A percentile compares a stretch with the other conserved stretches of the same genome.
These are phyloP conservation scores for Anoplius nigerrimus DNA, from an alignment of 2,888 invertebrate genomes.

Conservation along the genomic window DNA sequence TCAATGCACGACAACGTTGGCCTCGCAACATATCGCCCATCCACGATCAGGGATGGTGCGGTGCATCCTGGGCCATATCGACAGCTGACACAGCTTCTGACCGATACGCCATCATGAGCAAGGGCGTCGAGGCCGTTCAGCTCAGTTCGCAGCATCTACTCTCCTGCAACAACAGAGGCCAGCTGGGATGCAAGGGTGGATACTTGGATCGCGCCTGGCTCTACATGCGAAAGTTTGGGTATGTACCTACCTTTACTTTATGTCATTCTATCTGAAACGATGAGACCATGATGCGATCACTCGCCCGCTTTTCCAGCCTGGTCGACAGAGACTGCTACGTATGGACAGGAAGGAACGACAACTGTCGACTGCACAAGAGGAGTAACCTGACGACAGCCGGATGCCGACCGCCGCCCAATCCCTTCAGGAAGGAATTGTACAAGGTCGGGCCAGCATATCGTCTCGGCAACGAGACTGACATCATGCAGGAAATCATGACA, in stretches of 20 bases:
- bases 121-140: slow-evolving; percentile 83
- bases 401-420: slow-evolving; percentile 76
- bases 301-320: slow-evolving; percentile 81
- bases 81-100: slow-evolving; percentile 89
- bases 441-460: slow-evolving; percentile 87
- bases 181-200: slow-evolving; percentile 91
- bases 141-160: slow-evolving; percentile 91
- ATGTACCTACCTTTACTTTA: slow-evolving; percentile 40
- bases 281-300: not conserved
- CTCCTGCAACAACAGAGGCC: slow-evolving; percentile 87
- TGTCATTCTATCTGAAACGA: too few species aligned
- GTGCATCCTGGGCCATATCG: slow-evolving; percentile 95
- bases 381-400: slow-evolving; percentile 77
- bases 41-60: slow-evolving; percentile 87
- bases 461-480: slow-evolving; percentile 85
- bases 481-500: slow-evolving; percentile 92
- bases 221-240: slow-evolving; percentile 88
- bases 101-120: slow-evolving; percentile 89
- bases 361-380: slow-evolving; percentile 80
- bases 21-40: slow-evolving; percentile 82
- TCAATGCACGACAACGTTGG: slow-evolving; percentile 89
- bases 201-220: slow-evolving; percentile 95
- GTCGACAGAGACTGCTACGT: slow-evolving; percentile 92
- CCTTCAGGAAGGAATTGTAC: slow-evolving; percentile 80
- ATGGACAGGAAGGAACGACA: slow-evolving; percentile 80